Evolutionary conservation across 2,113 vertebrate genomes (phyloP).

Genomic region (Pitta sordida): DNA sequence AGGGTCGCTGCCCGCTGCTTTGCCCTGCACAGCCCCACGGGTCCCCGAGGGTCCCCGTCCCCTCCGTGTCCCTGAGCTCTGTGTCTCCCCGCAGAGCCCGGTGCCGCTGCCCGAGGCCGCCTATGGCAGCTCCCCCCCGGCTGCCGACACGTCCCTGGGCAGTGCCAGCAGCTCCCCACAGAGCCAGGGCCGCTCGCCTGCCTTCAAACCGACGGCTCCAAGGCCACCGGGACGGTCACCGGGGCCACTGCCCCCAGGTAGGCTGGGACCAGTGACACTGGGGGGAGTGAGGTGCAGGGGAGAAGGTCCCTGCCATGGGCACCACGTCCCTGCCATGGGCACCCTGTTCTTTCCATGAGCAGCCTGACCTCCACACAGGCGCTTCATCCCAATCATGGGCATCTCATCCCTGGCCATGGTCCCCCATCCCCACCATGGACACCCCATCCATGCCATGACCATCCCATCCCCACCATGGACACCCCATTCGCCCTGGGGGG

Average conservation of each 20-base stretch:
- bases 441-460: rapidly evolving
- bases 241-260: conserved; percentile 46
- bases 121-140: neutral
- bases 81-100: neutral
- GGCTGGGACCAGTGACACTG: neutral
- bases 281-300: rapidly evolving
- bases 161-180: conserved; percentile 61
- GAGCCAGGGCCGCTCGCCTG: conserved; percentile 55
- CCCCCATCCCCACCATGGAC: rapidly evolving
- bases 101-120: conserved; percentile 35
- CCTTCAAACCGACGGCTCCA: conserved; percentile 71
- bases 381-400: rapidly evolving
- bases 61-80: neutral
- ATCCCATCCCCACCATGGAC: rapidly evolving
- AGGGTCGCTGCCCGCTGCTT: neutral
- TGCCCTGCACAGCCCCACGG: neutral
- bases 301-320: neutral
- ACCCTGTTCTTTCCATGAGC: too few species aligned
- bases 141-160: neutral
- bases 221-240: conserved; percentile 48
- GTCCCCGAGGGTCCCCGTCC: neutral
- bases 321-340: rapidly evolving
- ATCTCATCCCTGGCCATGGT: neutral
- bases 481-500: too few species aligned
- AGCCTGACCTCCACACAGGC: rapidly evolving